Conservation (phyloP, 2,113 vertebrate genomes). For the Oxyruncus cristatus region DNA sequence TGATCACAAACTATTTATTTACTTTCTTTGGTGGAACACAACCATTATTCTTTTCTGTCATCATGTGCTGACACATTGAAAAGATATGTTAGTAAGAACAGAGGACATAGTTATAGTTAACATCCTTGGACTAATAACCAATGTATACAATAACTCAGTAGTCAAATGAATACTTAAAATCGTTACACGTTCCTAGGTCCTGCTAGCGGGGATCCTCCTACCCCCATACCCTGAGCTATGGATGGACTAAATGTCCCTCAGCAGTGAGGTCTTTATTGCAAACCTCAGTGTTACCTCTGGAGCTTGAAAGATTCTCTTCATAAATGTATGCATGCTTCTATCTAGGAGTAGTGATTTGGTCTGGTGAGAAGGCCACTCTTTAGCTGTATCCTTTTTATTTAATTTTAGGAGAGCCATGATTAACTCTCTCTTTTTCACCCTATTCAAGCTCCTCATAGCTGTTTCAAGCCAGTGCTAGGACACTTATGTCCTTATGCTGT, state of each 20-base stretch:
- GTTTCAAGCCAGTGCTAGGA: not conserved
- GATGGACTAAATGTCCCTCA: not conserved
- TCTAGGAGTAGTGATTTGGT: not conserved
- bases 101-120: not conserved
- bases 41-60: not conserved
- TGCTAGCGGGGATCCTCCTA: not conserved
- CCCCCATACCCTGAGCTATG: not conserved
- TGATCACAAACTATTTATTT: constrained; percentile 15
- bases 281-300: not conserved
- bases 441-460: not conserved
- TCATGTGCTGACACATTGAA: not conserved
- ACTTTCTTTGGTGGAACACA: not conserved
- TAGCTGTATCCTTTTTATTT: not conserved
- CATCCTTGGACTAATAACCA: not conserved
- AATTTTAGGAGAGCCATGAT: not conserved
- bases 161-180: not conserved
- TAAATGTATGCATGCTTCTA: not conserved
- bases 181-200: not conserved
- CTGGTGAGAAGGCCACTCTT: not conserved
- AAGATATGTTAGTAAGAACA: not conserved
- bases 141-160: not conserved
- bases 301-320: constrained; percentile 1
- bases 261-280: not conserved
- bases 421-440: not conserved
- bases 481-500: not conserved